phyloP scores from a whole-genome alignment of 2,797 vertebrate genomes.

The Catamblyrhynchus diadema region DNA sequence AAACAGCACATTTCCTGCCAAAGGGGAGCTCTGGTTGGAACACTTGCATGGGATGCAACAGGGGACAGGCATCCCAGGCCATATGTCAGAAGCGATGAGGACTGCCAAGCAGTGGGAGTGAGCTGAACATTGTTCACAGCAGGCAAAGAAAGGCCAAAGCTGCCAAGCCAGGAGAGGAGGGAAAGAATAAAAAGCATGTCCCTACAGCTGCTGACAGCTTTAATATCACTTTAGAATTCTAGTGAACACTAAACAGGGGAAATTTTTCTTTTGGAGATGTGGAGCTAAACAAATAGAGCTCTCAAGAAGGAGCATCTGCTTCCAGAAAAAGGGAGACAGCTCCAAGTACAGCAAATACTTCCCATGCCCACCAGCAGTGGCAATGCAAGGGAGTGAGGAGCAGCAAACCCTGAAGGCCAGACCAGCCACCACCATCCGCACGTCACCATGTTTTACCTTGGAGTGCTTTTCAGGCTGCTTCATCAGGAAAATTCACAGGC shows the following conservation, averaged over 20 bases:
- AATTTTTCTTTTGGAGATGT: neutral
- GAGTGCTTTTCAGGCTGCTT: neutral
- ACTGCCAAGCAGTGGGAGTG: neutral
- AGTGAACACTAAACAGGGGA: neutral
- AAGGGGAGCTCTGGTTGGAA: neutral
- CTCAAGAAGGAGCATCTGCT: neutral
- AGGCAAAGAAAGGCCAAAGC: neutral
- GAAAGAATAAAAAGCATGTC: neutral
- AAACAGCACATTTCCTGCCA: neutral
- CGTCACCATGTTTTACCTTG: neutral
- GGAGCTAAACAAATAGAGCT: neutral
- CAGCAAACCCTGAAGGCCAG: neutral
- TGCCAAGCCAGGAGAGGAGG: neutral
- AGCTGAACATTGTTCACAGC: neutral
- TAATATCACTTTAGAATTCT: neutral
- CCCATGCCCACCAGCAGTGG: neutral
- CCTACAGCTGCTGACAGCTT: neutral
- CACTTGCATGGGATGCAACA: fast-evolving
- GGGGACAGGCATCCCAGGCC: neutral
- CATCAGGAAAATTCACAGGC: neutral
- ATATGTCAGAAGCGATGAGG: neutral
- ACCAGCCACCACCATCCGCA: neutral
- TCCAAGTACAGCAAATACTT: neutral
- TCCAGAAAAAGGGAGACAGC: neutral
- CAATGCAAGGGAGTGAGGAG: neutral